These are phyloP conservation scores for Forbesichthys agassizii DNA, from an alignment of 2,113 vertebrate genomes.

Conservation along the genomic window DNA sequence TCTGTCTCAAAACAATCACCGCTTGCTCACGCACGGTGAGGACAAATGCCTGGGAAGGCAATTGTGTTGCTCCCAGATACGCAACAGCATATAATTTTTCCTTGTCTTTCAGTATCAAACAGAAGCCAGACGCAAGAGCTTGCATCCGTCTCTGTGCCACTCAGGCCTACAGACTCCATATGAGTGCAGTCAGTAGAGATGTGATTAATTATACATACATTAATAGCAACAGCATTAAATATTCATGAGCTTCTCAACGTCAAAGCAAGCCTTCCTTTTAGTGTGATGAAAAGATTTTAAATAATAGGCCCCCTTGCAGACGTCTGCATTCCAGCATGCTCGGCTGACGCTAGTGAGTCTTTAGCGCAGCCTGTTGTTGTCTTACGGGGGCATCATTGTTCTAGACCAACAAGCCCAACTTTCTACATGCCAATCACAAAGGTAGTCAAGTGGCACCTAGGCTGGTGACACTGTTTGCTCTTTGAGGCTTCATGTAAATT, in stretches of 20 bases:
- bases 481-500: slow-evolving; percentile 55
- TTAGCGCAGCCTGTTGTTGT: slow-evolving; percentile 61
- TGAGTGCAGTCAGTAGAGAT: slow-evolving; percentile 70
- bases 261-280: slow-evolving; percentile 73
- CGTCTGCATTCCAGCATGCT: slow-evolving; percentile 72
- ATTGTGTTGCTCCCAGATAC: slow-evolving; percentile 37
- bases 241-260: slow-evolving; percentile 76
- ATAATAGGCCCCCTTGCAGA: slow-evolving; percentile 72
- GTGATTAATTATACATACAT: slow-evolving; percentile 83
- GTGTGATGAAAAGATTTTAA: slow-evolving; percentile 78
- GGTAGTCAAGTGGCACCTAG: slow-evolving; percentile 42
- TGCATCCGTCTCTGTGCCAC: slow-evolving; percentile 61
- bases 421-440: slow-evolving; percentile 36
- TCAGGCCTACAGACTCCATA: slow-evolving; percentile 70
- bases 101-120: slow-evolving; percentile 48
- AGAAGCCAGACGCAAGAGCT: slow-evolving; percentile 50
- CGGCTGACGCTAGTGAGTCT: slow-evolving; percentile 64
- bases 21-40: slow-evolving; percentile 31
- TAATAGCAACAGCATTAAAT: slow-evolving; percentile 80
- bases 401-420: slow-evolving; percentile 33
- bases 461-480: slow-evolving; percentile 37
- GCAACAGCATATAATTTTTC: slow-evolving; percentile 35
- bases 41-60: slow-evolving; percentile 12
- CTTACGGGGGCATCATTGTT: slow-evolving; percentile 51
- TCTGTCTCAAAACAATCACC: slow-evolving; percentile 35